Evolutionary conservation across 2,113 vertebrate genomes (phyloP), one percentile per base, ranked within the genome.

Genomic region (Sclerurus mexicanus): DNA sequence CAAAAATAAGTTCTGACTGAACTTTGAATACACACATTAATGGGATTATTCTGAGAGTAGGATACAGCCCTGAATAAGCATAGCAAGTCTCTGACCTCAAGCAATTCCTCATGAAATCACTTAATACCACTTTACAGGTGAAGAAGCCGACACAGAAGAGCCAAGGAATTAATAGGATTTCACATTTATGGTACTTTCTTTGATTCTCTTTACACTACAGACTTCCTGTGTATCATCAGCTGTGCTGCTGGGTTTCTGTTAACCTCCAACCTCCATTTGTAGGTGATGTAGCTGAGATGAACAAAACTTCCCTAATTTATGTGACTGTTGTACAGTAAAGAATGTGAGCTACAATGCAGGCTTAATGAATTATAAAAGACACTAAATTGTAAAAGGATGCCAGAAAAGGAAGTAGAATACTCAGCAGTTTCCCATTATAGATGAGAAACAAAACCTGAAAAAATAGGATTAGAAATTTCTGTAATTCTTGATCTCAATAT

Each of bases 71-170:
- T 94, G 76, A 95, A 86, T 78, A 93, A 92, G 86, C 56, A 75
- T 39, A 33, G 28, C 52, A 92, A 90, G 44, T 87, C 64, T 85
- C 73, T 93, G 76, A 80, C 90, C 90, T 94, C 15, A 0, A 92
- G 69, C 64, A 92, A 60, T 92, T 93, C 56, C 73, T 95, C 69
- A 28, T 47, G 31, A 92, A 91, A 93, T 92, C 49, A 88, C 39
- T 88, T 94, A 94, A 91, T 86, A 87, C 40, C 83, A 86, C 68
- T 96, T 93, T 87, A 74, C 64, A 95, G 90, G 80, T 94, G 37
- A 94, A 58, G 83, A 93, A 86, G 60, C 47, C 90, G 82, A 94
- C 87, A 93, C 25, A 62, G 52, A 85, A 85, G 42, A 84, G 72
- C 11, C 63, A 76, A 95, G 56, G 37, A 87, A 87, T 60, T 93